Evolutionary conservation across 2,797 vertebrate genomes (phyloP).

Genomic region (Rhinophrynus dorsalis): DNA sequence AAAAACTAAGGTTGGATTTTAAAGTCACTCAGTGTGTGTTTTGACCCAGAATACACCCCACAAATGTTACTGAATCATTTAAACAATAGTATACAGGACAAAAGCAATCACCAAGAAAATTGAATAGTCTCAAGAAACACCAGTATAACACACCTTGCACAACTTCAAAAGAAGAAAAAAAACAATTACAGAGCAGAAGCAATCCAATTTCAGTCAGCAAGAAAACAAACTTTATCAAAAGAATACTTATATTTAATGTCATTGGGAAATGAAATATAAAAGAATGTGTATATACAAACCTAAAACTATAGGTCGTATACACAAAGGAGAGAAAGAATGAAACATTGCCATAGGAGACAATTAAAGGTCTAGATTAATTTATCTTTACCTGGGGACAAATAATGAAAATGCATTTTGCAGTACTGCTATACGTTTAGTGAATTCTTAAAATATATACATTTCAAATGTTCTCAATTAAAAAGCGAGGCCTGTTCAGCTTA

Average conservation of each 20-base stretch:
- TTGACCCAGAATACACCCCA: slow-evolving; percentile 1
- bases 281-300: no score
- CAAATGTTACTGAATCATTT: slow-evolving; percentile 5
- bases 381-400: no score
- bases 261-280: not conserved
- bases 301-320: no score
- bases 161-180: not conserved
- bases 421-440: no score
- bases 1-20: no score
- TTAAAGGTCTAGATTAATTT: no score
- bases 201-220: not conserved
- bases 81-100: slow-evolving; percentile 5
- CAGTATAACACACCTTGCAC: not conserved
- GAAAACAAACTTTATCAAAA: not conserved
- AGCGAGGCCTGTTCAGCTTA: no score
- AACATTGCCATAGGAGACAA: no score
- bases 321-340: no score
- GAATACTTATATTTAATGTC: not conserved
- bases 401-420: no score
- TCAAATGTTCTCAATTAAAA: no score
- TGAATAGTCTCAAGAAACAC: slow-evolving; percentile 18
- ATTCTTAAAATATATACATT: no score
- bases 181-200: not conserved
- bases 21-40: slow-evolving; percentile 2
- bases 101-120: slow-evolving; percentile 30